Evolutionary conservation across 2,113 vertebrate species (phyloP), one percentile per base, ranked within the genome.

Genomic region (Pterocles burchelli): DNA sequence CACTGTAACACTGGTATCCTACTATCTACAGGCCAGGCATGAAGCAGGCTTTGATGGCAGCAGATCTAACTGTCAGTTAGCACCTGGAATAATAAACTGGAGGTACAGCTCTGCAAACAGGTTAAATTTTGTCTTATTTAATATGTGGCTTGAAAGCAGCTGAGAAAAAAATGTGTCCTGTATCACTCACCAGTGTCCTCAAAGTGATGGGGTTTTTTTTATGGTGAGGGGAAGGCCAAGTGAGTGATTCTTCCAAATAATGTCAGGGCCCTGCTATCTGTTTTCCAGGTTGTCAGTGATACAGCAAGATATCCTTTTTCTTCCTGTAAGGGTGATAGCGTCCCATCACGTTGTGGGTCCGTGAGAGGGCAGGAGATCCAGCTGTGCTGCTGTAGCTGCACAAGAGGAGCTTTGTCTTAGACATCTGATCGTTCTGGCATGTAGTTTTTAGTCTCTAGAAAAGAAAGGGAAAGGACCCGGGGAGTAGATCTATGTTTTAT

Each of bases 321-420:
- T 87, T 74, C 29, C 43, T 73, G 8, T 78, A 36, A 68, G 24
- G 33, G 20, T 82, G 38, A 26, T 51, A 18, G 66, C 57, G 41
- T 62, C n/a, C 49, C 4, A 9, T 72, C 18, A 9, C 0, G 0
- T 51, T 34, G 20, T 6, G 19, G 45, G 33, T 75, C 73, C 78
- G 25, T 52, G 58, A 34, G 38, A 76, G 58, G 31, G 29, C 54
- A 61, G 29, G 81, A 66, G 26, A 48, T 49, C 22, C 16, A 38
- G 2, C 66, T 75, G 62, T 41, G 43, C 43, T 78, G 67, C 38
- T 87, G 17, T 58, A 71, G 29, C 33, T 58, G 31, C 17, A 10
- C 29, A 29, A 10, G 9, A 45, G n/a, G 73, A 92, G 22, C 33
- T 78, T 68, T 26, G 38, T 91, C 31, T 8, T 41, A 9, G 55